Percentiles rank a stretch among this genome's conserved stretches.
Conservation (phyloP, 2,797 vertebrate species). For the Microhierax caerulescens region DNA sequence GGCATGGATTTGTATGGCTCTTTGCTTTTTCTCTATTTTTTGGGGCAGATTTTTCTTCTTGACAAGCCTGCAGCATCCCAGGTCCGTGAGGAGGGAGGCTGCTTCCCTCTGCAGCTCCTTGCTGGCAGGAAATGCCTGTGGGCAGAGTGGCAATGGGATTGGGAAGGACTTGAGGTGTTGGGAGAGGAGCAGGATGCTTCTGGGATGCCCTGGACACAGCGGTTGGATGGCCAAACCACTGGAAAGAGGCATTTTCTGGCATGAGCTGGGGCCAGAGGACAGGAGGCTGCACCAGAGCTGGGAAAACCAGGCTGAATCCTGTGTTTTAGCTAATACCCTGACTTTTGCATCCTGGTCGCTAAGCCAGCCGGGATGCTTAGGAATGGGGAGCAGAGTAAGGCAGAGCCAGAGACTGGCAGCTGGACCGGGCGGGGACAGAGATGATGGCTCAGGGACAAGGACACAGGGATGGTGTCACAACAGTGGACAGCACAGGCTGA, state of each 20-base stretch:
- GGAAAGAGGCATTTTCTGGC: neutral
- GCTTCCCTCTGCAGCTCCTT: neutral
- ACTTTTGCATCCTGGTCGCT: fast-evolving
- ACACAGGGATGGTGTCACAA: fast-evolving
- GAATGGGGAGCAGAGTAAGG: neutral
- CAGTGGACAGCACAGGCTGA: neutral
- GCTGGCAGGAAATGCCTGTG: neutral
- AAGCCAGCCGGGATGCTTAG: neutral
- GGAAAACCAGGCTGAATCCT: neutral
- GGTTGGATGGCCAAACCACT: neutral
- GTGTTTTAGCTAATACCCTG: neutral
- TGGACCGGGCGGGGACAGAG: neutral
- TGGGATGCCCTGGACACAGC: no score
- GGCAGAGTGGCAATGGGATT: neutral
- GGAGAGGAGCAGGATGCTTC: neutral
- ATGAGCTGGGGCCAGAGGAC: fast-evolving
- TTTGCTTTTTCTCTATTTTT: neutral
- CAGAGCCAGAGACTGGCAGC: neutral
- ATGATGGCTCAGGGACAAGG: neutral
- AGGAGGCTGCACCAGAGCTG: neutral
- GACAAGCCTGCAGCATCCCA: neutral
- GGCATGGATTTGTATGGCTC: neutral
- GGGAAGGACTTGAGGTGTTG: neutral
- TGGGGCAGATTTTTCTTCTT: neutral
- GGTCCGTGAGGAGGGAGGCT: neutral